These are phyloP conservation scores for Clostera curtula DNA, from an alignment of 2,888 invertebrate species.

Conservation along the genomic window DNA sequence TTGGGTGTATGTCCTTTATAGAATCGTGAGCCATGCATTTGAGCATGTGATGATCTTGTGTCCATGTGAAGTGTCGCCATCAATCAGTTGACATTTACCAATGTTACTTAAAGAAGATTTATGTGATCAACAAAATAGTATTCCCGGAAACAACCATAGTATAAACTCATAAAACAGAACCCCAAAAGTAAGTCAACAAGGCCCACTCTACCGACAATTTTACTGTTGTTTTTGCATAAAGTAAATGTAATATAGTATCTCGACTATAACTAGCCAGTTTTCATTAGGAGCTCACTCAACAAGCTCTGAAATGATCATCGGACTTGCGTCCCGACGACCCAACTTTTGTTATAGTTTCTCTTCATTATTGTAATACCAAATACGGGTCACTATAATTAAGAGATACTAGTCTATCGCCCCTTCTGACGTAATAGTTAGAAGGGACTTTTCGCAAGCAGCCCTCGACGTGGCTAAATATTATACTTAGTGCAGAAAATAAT, in stretches of 20 bases:
- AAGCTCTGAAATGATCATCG: conserved; percentile 66
- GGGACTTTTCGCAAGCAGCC: conserved; percentile 56
- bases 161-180: conserved; percentile 4
- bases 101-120: no score
- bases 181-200: conserved; percentile 27
- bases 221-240: conserved; percentile 38
- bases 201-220: conserved; percentile 32
- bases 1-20: no score
- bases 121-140: no score
- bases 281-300: conserved; percentile 62
- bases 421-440: conserved; percentile 56
- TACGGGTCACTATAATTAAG: conserved; percentile 70
- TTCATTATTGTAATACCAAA: conserved; percentile 73
- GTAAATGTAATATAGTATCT: conserved; percentile 55
- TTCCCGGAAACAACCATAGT: no score
- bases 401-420: conserved; percentile 61
- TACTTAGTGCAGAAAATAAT: conserved; percentile 46
- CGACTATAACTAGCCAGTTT: conserved; percentile 62
- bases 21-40: no score
- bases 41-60: no score
- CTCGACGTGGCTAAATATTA: conserved; percentile 54
- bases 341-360: conserved; percentile 73
- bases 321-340: conserved; percentile 57
- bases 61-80: no score
- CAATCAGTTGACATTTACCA: no score